Conservation (phyloP, 1,140 invertebrate species). For the Telenomus remus region DNA sequence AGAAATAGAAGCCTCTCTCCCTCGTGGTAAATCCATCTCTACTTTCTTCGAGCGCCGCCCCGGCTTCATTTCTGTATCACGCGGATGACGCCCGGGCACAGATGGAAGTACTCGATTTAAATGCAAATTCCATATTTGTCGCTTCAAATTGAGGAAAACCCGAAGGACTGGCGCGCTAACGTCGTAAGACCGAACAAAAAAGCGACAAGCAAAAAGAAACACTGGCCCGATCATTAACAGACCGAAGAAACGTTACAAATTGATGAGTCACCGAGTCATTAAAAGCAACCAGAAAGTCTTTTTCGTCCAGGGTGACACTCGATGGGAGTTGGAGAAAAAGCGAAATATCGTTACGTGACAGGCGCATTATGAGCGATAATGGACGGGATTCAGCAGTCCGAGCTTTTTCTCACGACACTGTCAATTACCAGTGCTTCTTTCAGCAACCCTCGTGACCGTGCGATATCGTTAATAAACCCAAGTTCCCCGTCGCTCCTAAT, state of each 20-base stretch:
- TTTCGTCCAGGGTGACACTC: slow-evolving; percentile 14
- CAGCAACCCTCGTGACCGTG: slow-evolving; percentile 63
- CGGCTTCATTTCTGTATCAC: slow-evolving; percentile 75
- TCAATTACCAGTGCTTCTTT: slow-evolving; percentile 71
- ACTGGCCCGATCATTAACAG: slow-evolving; percentile 44
- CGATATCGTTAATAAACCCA: slow-evolving; percentile 75
- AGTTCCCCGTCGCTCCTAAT: slow-evolving; percentile 71
- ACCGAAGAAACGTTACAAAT: neutral
- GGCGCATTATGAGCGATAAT: slow-evolving; percentile 55
- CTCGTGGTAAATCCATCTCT: slow-evolving; percentile 41
- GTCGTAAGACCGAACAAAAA: slow-evolving; percentile 21
- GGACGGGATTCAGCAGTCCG: slow-evolving; percentile 48
- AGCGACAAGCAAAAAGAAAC: slow-evolving; percentile 7
- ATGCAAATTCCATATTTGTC: slow-evolving; percentile 84
- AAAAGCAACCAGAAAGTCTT: slow-evolving; percentile 21
- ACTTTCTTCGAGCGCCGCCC: slow-evolving; percentile 33
- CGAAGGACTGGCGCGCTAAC: slow-evolving; percentile 33
- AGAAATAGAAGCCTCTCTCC: slow-evolving; percentile 63
- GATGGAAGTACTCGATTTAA: slow-evolving; percentile 83
- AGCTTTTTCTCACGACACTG: slow-evolving; percentile 60
- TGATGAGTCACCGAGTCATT: slow-evolving; percentile 22
- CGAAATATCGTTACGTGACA: slow-evolving; percentile 60
- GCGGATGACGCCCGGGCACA: slow-evolving; percentile 74
- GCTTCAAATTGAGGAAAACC: slow-evolving; percentile 67
- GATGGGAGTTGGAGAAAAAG: slow-evolving; percentile 21